phyloP scores from a whole-genome alignment of 2,888 invertebrate genomes.

The Colostygia pectinataria region DNA sequence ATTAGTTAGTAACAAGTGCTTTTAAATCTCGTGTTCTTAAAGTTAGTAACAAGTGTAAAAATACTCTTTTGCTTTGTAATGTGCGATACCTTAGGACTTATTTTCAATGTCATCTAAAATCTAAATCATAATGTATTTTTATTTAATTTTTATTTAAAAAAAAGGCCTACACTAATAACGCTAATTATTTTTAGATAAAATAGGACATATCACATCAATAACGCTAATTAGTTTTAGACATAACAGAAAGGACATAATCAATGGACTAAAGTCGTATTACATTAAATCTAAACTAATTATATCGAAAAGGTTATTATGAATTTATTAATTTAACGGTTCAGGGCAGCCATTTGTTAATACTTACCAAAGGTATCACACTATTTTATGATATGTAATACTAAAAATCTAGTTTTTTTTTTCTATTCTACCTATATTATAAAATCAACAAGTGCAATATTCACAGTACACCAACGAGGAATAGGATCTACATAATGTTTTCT shows the following conservation, averaged over 20 bases:
- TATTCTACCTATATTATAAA: conserved; percentile 9
- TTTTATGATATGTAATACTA: not conserved
- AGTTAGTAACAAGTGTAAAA: conserved; percentile 20
- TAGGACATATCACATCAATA: too few relatives aligned
- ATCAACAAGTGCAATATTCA: conserved; percentile 23
- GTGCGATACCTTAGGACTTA: conserved; percentile 8
- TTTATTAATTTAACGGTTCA: too few relatives aligned
- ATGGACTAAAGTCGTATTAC: too few relatives aligned
- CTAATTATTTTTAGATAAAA: too few relatives aligned
- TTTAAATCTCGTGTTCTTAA: too few relatives aligned
- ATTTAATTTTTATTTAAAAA: too few relatives aligned
- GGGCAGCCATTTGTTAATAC: too few relatives aligned
- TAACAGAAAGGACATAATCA: too few relatives aligned
- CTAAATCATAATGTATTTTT: not conserved
- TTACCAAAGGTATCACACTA: conserved; percentile 5
- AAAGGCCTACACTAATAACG: too few relatives aligned
- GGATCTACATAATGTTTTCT: conserved; percentile 26
- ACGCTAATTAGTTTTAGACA: too few relatives aligned
- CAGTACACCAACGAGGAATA: conserved; percentile 18
- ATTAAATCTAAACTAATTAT: too few relatives aligned
- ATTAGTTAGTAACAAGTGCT: conserved; percentile 3
- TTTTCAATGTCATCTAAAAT: not conserved
- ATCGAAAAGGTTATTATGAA: too few relatives aligned
- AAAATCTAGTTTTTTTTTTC: not conserved
- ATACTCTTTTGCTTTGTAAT: conserved; percentile 6